These are phyloP conservation scores for Acrossocheilus wenchowensis DNA, from an alignment of 2,797 vertebrate species.

Conservation along the genomic window DNA sequence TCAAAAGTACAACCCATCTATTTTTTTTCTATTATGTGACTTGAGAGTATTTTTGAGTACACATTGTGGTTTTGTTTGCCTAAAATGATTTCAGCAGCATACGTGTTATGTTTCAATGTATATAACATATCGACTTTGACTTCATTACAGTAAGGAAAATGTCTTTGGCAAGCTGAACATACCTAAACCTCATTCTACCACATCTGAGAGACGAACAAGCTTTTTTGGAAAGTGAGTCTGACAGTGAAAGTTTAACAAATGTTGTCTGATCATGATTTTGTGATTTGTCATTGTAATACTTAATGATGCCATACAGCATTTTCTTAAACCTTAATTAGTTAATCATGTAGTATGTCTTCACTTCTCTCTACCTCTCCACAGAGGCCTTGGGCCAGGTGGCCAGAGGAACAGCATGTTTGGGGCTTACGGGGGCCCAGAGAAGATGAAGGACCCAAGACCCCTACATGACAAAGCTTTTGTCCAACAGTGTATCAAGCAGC, in stretches of 20 bases:
- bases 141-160: conserved; percentile 80
- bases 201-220: conserved; percentile 88
- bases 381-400: conserved; percentile 80
- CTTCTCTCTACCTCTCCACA: conserved; percentile 61
- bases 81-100: neutral
- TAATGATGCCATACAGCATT: neutral
- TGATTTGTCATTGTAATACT: neutral
- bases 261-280: neutral
- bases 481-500: conserved; percentile 92
- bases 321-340: neutral
- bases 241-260: conserved; percentile 41
- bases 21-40: neutral
- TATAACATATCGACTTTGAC: conserved; percentile 3
- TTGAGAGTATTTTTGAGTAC: neutral
- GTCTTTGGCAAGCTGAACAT: conserved; percentile 87
- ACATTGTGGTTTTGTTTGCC: conserved; percentile 44
- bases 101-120: neutral
- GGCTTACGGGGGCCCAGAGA: conserved; percentile 87
- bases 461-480: conserved; percentile 94
- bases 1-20: conserved; percentile 80
- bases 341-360: neutral
- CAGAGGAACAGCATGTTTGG: conserved; percentile 87
- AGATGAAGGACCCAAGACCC: conserved; percentile 93
- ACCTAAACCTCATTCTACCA: conserved; percentile 80
- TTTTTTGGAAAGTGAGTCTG: conserved; percentile 85